Base-by-base conservation (phyloP, 1,140 invertebrate species). In the Drosophila prosaltans region DNA sequence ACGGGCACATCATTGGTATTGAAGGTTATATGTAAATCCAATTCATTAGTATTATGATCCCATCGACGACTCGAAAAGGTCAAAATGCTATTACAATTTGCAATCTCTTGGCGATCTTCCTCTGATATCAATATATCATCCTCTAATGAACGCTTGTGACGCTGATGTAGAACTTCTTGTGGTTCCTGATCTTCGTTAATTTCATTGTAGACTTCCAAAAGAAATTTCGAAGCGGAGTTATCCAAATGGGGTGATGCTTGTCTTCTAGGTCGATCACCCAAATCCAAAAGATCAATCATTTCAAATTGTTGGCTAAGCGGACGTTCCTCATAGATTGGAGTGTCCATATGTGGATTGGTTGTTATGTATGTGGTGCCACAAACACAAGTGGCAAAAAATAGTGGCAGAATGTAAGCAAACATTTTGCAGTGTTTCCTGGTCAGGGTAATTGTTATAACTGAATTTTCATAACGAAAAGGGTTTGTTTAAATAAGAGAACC, bases 121-220 rank as follows among this genome's bases (percentile, higher is more conserved):
- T 62, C 59, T 2, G 91, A 82, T 32, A 92, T 81, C 7, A 92
- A 62, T 9, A 82, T 90, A 16, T 92, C 91, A 57, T 92, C 85
- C 0, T 75, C 65, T 7, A 81, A 39, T 0, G 84, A 72, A 11
- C 91, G 88, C 66, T 76, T 92, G 36, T 88, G 80, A 1, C 88
- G 73, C 68, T 78, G 73, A 40, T 83, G 76, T 9, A 78, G 58
- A 5, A 81, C 77, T 40, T 89, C 77, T 24, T 60, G 9, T 16
- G 82, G 68, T 58, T 91, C 91, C 54, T 92, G 81, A 10, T 83
- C 77, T 39, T 91, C 85, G 54, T 64, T 92, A 2, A 92, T 84
- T 65, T 92, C 85, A 41, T 90, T 92, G 70, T 92, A 92, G 1
- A 92, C 78, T 58, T 92, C 84, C n/a, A 92, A 74, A 10, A 92